A percentile compares a stretch with the other conserved stretches of the same genome.
Evolutionary conservation across 2,797 vertebrate species (phyloP).

Genomic region (Eulemur albifrons): DNA sequence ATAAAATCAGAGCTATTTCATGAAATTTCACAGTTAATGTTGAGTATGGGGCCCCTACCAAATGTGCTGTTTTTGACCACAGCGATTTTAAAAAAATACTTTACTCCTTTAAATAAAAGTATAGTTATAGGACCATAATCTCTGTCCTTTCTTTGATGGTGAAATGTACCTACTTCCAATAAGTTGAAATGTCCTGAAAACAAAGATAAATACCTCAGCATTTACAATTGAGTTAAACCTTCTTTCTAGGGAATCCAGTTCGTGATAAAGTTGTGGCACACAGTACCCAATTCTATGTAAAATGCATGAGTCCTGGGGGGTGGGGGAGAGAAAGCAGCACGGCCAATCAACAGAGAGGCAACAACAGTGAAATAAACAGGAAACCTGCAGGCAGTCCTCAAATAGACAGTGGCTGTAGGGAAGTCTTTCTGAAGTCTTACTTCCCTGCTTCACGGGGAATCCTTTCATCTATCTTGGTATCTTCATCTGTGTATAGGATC

Average conservation of each 20-base stretch:
- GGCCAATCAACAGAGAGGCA: neutral
- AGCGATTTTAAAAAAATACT: neutral
- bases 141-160: neutral
- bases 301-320: neutral
- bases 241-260: neutral
- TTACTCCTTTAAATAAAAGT: constrained; percentile 21
- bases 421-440: neutral
- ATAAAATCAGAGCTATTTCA: neutral
- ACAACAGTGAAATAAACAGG: neutral
- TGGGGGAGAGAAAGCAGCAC: neutral
- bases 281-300: neutral
- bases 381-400: neutral
- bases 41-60: neutral
- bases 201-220: neutral
- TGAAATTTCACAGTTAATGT: neutral
- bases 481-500: neutral
- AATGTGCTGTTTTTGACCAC: neutral
- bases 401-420: neutral
- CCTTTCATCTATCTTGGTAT: neutral
- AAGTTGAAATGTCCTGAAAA: neutral
- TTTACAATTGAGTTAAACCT: neutral
- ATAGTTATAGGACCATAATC: neutral
- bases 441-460: neutral
- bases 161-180: neutral
- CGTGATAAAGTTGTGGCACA: neutral